Conservation (phyloP, 2,797 vertebrate genomes). For the Astyanax mexicanus region DNA sequence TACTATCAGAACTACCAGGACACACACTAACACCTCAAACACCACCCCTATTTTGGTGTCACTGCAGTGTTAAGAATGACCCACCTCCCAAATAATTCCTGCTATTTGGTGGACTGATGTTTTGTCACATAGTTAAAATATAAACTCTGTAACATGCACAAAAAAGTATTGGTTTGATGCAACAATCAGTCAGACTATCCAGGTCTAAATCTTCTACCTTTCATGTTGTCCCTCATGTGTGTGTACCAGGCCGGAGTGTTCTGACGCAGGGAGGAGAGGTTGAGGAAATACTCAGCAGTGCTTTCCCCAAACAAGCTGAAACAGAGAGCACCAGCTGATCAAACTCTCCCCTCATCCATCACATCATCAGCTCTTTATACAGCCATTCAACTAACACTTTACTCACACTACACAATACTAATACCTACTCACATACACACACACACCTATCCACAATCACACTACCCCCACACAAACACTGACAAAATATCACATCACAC, state of each 20-base stretch:
- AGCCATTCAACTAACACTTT: not conserved
- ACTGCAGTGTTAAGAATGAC: no score
- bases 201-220: constrained; percentile 54
- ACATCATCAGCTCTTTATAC: constrained; percentile 4
- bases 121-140: no score
- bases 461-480: no score
- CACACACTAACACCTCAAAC: no score
- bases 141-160: no score
- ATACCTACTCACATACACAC: not conserved
- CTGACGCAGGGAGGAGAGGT: constrained; percentile 49
- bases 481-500: no score
- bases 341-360: constrained; percentile 32
- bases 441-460: not conserved
- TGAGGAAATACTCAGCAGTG: constrained; percentile 67
- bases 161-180: no score
- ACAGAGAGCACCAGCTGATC: constrained; percentile 36
- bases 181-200: no score
- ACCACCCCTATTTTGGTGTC: no score
- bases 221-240: constrained; percentile 59
- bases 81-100: no score
- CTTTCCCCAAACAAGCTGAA: constrained; percentile 64
- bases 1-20: no score
- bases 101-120: no score
- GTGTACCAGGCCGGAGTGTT: constrained; percentile 56
- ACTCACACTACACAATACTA: not conserved